Conservation (phyloP, 2,113 vertebrate species). For the rat (Rattus norvegicus) region DNA sequence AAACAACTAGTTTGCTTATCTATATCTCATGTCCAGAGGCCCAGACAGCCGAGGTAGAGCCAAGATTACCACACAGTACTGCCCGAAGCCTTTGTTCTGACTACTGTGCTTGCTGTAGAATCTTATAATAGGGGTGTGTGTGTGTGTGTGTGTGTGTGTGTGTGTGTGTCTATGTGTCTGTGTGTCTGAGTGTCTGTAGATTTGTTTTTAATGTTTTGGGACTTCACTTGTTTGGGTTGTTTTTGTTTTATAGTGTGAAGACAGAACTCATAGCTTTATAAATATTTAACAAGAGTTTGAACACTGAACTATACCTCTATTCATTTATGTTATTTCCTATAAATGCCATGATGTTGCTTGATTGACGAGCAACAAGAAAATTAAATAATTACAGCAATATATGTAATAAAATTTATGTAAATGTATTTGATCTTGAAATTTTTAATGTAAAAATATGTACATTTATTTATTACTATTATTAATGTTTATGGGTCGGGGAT, state of each 20-base stretch:
- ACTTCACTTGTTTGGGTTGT: background rate
- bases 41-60: background rate
- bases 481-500: background rate
- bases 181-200: no score
- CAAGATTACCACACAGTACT: background rate
- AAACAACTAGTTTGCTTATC: conserved; percentile 1
- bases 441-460: background rate
- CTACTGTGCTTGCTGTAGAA: background rate
- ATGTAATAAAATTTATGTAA: background rate
- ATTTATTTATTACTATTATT: background rate
- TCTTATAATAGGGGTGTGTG: background rate
- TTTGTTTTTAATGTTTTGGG: background rate
- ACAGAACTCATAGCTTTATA: background rate
- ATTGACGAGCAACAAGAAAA: background rate
- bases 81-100: background rate
- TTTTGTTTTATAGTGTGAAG: background rate
- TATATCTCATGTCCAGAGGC: background rate
- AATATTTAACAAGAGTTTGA: background rate
- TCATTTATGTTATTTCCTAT: no score
- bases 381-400: background rate
- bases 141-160: background rate
- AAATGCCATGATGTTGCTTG: background rate
- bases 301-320: background rate
- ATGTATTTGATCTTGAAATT: background rate
- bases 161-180: background rate